Evolutionary conservation across 2,797 vertebrate species (phyloP), one percentile per base, ranked within the genome.

Genomic region (Tangara arthus): DNA sequence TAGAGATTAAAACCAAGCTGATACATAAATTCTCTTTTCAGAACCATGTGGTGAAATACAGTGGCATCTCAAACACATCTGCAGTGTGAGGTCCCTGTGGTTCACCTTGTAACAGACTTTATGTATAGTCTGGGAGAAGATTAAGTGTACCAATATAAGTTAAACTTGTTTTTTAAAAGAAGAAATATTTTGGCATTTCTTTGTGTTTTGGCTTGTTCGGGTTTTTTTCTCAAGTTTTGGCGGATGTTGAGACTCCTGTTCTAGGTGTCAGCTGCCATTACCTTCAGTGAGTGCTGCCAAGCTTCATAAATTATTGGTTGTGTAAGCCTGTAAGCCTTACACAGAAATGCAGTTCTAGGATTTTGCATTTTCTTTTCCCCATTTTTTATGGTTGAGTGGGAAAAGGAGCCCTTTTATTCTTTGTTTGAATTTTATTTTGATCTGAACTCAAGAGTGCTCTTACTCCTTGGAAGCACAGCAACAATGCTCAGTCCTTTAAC

Each of bases 381-480:
- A 8, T 21, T 60, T 65, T 52, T 59, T 15, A 22, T 55, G n/a
- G 39, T 5, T 39, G 22, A 11, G 3, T 56, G 32, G 26, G 15
- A 49, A 55, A 49, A 78, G 9, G 27, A 59, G 15, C 21, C 23
- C 4, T 72, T 68, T 22, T 32, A 8, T 72, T 65, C 42, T 72
- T 30, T 55, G 26, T 91, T 52, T 28, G 14, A 52, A 17, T 61
- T 68, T 53, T 64, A 17, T 46, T 95, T 61, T 55, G 13, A 28
- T 65, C 4, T 73, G 56, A 61, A 35, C 35, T 39, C 0, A 0
- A 59, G 44, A 37, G 30, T 0, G 0, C 4, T 34, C 9, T 49
- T 61, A 41, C 2, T 9, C 5, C 3, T 52, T 60, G 39, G 35
- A 60, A 61, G 13, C n/a, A 32, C 15, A 80, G 6, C 21, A 61